These are phyloP conservation scores for Matsumurasca onukii DNA, from an alignment of 1,140 invertebrate genomes.

Conservation along the genomic window DNA sequence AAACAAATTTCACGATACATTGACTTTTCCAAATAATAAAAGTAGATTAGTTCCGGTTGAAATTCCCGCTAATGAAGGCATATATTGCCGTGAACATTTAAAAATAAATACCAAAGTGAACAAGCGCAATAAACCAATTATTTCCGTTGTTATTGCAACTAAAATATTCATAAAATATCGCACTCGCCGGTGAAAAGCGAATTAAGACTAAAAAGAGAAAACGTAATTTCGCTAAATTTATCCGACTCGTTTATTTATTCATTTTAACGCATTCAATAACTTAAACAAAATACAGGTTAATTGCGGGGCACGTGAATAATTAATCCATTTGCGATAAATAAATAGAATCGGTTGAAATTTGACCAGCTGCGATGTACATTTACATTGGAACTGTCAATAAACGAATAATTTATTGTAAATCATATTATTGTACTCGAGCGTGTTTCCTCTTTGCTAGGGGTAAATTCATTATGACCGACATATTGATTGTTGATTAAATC, in stretches of 20 bases:
- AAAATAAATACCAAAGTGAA: neutral
- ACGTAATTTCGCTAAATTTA: constrained; percentile 5
- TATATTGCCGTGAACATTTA: no score
- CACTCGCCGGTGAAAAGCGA: constrained; percentile 15
- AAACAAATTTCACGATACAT: no score
- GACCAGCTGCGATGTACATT: constrained; percentile 11
- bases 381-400: neutral
- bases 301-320: constrained; percentile 15
- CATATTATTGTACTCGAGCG: constrained; percentile 4
- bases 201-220: neutral
- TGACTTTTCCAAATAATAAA: no score
- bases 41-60: no score
- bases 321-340: constrained; percentile 3
- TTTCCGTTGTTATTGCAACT: constrained; percentile 20
- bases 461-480: constrained; percentile 15
- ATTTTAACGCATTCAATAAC: constrained; percentile 14
- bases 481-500: constrained; percentile 19
- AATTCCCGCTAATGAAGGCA: no score
- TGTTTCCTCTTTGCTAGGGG: constrained; percentile 11
- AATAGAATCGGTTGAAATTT: constrained; percentile 12
- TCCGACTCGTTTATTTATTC: neutral
- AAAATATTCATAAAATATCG: constrained; percentile 25
- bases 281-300: constrained; percentile 26
- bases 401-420: constrained; percentile 27
- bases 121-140: constrained; percentile 15